Evolutionary conservation across 2,888 invertebrate genomes (phyloP).

Genomic region (Dioctria linearis): DNA sequence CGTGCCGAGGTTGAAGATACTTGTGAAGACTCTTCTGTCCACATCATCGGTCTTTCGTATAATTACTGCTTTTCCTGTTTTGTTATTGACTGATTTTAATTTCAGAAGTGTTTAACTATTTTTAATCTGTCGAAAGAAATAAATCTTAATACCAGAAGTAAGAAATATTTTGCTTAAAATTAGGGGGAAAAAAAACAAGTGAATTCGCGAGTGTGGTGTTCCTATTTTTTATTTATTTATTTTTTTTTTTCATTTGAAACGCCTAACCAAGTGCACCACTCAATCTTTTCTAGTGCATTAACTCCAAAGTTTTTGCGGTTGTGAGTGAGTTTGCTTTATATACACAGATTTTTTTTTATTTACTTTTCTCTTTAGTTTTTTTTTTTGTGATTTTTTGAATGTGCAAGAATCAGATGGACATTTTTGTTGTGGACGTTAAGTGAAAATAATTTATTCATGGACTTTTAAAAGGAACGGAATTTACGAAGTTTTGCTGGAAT

Average conservation of each 20-base stretch:
- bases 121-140: neutral
- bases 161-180: neutral
- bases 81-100: neutral
- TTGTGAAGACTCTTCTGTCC: slow-evolving; percentile 2
- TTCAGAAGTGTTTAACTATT: slow-evolving; percentile 1
- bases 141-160: neutral
- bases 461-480: slow-evolving; percentile 18
- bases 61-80: neutral
- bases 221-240: too few species aligned
- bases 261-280: neutral
- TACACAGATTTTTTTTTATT: too few species aligned
- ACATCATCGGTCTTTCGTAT: neutral
- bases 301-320: neutral
- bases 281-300: slow-evolving; percentile 23
- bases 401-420: slow-evolving; percentile 19
- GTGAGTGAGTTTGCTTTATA: neutral
- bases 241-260: neutral
- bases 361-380: neutral
- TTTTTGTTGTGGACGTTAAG: slow-evolving; percentile 36
- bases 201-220: too few species aligned
- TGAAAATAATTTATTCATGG: slow-evolving; percentile 44
- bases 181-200: too few species aligned
- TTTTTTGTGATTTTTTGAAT: slow-evolving; percentile 21
- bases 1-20: neutral
- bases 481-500: slow-evolving; percentile 5